phyloP scores from a whole-genome alignment of 1,140 invertebrate species.

The Ditylenchus dipsaci region DNA sequence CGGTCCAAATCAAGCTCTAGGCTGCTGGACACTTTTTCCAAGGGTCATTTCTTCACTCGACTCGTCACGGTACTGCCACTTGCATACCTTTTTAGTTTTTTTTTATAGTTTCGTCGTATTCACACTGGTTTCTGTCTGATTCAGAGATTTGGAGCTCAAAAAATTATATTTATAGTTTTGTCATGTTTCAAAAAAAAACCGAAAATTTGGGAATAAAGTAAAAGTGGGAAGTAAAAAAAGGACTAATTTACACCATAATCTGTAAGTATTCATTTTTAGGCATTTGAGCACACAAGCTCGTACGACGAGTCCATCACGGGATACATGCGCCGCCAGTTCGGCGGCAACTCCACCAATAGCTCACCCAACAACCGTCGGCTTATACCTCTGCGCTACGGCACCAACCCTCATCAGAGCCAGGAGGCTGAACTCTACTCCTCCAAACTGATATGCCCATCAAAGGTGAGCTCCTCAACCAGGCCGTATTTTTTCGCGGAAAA shows the following conservation, averaged over 20 bases:
- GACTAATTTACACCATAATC: too few species aligned
- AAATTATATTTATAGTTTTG: too few species aligned
- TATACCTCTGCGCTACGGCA: constrained; percentile 73
- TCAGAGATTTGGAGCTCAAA: too few species aligned
- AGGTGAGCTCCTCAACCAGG: constrained; percentile 64
- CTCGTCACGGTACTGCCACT: constrained; percentile 1
- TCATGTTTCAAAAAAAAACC: too few species aligned
- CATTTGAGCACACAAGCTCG: constrained; percentile 77
- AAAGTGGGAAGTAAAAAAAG: too few species aligned
- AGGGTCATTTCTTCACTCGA: constrained; percentile 13
- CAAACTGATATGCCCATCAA: constrained; percentile 75
- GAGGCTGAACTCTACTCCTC: constrained; percentile 81
- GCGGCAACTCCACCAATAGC: constrained; percentile 62
- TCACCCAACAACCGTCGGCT: constrained; percentile 34
- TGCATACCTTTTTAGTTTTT: too few species aligned
- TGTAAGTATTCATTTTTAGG: constrained; percentile 11
- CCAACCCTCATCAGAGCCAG: constrained; percentile 96
- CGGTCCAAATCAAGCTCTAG: constrained; percentile 43
- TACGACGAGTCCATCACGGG: constrained; percentile 91
- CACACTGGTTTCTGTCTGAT: too few species aligned
- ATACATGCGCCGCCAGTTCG: constrained; percentile 87
- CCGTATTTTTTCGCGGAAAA: not conserved
- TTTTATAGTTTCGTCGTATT: too few species aligned
- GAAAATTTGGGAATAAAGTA: too few species aligned
- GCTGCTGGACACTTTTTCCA: constrained; percentile 9